phyloP scores from a whole-genome alignment of 2,797 vertebrate species.

The Ctenosaura bakeri region DNA sequence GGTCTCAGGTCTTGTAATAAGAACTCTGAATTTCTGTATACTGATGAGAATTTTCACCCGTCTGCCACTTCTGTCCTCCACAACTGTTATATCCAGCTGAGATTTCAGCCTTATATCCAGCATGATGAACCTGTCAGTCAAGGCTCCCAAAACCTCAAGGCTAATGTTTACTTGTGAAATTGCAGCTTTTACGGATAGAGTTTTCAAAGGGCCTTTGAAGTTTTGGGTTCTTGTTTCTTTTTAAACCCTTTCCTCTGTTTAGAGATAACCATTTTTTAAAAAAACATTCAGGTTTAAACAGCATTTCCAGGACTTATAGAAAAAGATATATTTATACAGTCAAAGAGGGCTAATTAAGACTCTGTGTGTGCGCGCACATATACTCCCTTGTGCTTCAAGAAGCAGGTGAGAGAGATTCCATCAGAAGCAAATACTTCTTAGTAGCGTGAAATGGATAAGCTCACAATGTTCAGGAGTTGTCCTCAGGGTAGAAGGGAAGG shows the following conservation, averaged over 20 bases:
- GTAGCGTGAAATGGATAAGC: background rate
- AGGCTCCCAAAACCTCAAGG: conserved; percentile 25
- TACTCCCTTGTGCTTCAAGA: conserved; percentile 9
- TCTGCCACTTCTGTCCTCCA: background rate
- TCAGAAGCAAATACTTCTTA: background rate
- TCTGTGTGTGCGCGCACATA: too few relatives aligned
- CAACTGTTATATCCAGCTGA: conserved; percentile 16
- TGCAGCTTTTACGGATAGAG: background rate
- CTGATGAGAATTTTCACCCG: background rate
- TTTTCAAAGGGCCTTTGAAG: background rate
- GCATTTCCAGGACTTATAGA: background rate
- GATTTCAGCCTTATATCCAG: conserved; percentile 16
- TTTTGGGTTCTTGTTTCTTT: background rate
- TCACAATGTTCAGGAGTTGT: background rate
- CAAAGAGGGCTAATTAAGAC: background rate
- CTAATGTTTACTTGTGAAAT: background rate
- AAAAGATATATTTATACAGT: background rate
- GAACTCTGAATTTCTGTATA: background rate
- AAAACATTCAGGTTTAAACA: background rate
- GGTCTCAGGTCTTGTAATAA: background rate
- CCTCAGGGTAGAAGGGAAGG: background rate
- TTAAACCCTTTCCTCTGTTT: conserved; percentile 7
- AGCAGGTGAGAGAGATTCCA: rapidly evolving
- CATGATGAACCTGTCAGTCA: conserved; percentile 35
- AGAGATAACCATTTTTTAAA: background rate